Conservation (phyloP, 2,113 vertebrate species). For the Oryzias javanicus region DNA sequence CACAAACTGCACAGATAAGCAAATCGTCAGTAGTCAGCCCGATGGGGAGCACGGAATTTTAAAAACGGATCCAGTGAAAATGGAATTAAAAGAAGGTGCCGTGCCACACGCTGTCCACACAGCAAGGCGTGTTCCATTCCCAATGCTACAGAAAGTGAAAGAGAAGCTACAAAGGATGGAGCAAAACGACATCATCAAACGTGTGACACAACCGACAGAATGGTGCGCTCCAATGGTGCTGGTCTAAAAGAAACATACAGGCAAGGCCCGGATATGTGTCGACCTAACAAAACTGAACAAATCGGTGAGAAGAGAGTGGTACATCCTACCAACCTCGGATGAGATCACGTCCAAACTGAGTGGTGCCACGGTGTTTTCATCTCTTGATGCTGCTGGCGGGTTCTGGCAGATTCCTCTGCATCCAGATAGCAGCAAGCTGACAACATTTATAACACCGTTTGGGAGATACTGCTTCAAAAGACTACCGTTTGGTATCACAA, state of each 20-base stretch:
- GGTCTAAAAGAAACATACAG: slow-evolving; percentile 1
- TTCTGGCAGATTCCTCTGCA: background rate
- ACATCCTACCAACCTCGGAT: background rate
- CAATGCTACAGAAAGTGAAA: too few relatives aligned
- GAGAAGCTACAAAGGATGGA: too few relatives aligned
- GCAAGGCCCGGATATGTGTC: background rate
- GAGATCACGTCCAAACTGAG: slow-evolving; percentile 1
- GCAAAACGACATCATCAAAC: too few relatives aligned
- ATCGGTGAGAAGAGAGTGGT: slow-evolving; percentile 4
- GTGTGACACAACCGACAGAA: background rate
- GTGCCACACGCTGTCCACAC: too few relatives aligned
- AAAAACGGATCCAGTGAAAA: too few relatives aligned
- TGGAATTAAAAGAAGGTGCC: too few relatives aligned
- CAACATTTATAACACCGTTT: slow-evolving; percentile 1
- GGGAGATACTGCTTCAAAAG: slow-evolving; percentile 7
- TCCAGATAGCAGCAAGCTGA: background rate
- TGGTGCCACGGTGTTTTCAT: slow-evolving; percentile 1
- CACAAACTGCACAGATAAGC: too few relatives aligned
- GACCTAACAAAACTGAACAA: slow-evolving; percentile 6
- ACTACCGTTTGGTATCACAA: background rate
- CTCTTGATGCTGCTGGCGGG: background rate
- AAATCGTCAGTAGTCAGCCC: too few relatives aligned
- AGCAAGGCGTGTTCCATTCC: too few relatives aligned
- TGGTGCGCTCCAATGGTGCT: background rate
- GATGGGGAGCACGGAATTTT: too few relatives aligned